Evolutionary conservation across 2,888 invertebrate genomes (phyloP).

Genomic region (Eumacrocentrus americanus): DNA sequence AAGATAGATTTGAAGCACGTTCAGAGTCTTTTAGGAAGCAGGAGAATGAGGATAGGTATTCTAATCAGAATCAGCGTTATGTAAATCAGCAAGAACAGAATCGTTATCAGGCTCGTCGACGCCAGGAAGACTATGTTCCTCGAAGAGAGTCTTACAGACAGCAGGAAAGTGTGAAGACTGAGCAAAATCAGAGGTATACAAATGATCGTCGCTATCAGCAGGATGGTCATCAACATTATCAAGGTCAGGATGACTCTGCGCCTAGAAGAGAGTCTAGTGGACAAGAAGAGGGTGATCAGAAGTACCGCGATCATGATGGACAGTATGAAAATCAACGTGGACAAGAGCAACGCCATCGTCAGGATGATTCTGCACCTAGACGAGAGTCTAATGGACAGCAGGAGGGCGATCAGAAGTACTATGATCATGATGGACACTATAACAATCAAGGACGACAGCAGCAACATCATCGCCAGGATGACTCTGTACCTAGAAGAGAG

Average conservation of each 20-base stretch:
- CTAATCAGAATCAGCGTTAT: neutral
- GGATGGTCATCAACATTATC: slow-evolving; percentile 13
- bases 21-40: neutral
- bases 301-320: neutral
- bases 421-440: neutral
- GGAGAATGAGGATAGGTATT: neutral
- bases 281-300: neutral
- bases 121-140: neutral
- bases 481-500: neutral
- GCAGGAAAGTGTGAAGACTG: neutral
- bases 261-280: neutral
- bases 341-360: slow-evolving; percentile 17
- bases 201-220: neutral
- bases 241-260: slow-evolving; percentile 1
- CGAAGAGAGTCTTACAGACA: neutral
- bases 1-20: neutral
- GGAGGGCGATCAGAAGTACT: neutral
- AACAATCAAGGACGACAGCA: neutral
- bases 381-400: neutral
- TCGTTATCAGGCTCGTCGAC: too few species aligned
- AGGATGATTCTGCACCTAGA: neutral
- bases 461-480: slow-evolving; percentile 6
- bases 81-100: slow-evolving; percentile 7
- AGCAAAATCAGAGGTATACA: neutral
- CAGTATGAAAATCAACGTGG: neutral